Percentiles rank a stretch among this genome's conserved stretches.
phyloP scores from a whole-genome alignment of 2,797 vertebrate genomes.

The Sebastes trivittatus region DNA sequence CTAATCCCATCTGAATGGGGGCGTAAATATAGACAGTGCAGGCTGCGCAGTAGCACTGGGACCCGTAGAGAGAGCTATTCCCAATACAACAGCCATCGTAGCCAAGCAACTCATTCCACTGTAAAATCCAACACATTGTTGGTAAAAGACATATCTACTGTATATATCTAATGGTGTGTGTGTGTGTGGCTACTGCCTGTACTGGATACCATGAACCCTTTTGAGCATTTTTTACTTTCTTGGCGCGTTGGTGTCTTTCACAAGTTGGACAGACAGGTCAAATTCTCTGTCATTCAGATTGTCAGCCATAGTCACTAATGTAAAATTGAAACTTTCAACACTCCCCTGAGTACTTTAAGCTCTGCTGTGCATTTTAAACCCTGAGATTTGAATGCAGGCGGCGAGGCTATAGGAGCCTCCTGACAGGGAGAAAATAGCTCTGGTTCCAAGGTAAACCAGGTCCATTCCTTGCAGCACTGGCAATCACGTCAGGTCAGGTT shows the following conservation, averaged over 20 bases:
- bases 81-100: background rate
- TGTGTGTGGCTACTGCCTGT: background rate
- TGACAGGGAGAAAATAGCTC: slow-evolving; percentile 29
- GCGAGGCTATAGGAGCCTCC: background rate
- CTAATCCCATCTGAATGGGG: background rate
- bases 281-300: background rate
- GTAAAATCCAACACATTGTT: background rate
- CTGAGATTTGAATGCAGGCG: background rate
- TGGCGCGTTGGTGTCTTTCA: background rate
- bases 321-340: background rate
- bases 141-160: background rate
- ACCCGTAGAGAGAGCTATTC: background rate
- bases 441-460: slow-evolving; percentile 48
- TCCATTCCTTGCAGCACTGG: slow-evolving; percentile 19
- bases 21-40: background rate
- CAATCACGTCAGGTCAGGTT: slow-evolving; percentile 50
- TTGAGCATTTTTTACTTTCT: background rate
- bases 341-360: background rate
- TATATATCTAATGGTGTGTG: background rate
- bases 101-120: background rate
- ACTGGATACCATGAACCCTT: background rate
- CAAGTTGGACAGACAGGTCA: background rate
- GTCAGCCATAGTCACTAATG: background rate
- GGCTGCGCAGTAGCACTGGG: background rate
- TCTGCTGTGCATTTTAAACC: background rate